Evolutionary conservation across 2,888 invertebrate genomes (phyloP).

Genomic region (Philhelius pedissequus): DNA sequence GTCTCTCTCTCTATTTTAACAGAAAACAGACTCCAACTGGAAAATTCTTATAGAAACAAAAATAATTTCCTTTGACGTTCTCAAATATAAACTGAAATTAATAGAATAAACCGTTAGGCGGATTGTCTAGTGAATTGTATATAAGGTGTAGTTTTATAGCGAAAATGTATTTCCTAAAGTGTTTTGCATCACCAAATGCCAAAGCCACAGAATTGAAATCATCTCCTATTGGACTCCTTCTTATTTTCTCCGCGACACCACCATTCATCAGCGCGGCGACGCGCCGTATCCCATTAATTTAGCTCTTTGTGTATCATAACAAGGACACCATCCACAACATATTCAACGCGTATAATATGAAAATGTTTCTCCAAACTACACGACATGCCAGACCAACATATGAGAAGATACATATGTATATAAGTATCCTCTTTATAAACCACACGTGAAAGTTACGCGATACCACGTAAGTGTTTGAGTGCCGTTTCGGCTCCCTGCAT

Average conservation of each 20-base stretch:
- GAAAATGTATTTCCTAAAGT: too few relatives aligned
- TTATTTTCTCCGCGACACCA: background rate
- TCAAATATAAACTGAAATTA: too few relatives aligned
- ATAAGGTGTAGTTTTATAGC: too few relatives aligned
- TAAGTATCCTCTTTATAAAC: too few relatives aligned
- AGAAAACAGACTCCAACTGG: too few relatives aligned
- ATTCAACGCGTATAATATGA: background rate
- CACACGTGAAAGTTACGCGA: background rate
- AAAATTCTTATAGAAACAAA: too few relatives aligned
- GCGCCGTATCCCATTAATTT: background rate
- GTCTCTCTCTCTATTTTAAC: too few relatives aligned
- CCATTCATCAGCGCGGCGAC: background rate
- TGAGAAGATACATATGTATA: too few relatives aligned
- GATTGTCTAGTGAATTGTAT: background rate
- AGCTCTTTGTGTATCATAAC: background rate
- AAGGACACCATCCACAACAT: background rate
- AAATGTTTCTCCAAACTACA: background rate
- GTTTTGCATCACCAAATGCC: background rate
- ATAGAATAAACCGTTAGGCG: background rate
- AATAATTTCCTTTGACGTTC: too few relatives aligned
- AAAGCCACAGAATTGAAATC: slow-evolving; percentile 35
- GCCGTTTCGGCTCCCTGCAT: background rate
- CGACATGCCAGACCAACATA: background rate
- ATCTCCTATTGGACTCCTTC: background rate
- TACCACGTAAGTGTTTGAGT: background rate